These are phyloP conservation scores for Chaetorhynchus papuensis DNA, from an alignment of 2,113 vertebrate genomes.

Conservation along the genomic window DNA sequence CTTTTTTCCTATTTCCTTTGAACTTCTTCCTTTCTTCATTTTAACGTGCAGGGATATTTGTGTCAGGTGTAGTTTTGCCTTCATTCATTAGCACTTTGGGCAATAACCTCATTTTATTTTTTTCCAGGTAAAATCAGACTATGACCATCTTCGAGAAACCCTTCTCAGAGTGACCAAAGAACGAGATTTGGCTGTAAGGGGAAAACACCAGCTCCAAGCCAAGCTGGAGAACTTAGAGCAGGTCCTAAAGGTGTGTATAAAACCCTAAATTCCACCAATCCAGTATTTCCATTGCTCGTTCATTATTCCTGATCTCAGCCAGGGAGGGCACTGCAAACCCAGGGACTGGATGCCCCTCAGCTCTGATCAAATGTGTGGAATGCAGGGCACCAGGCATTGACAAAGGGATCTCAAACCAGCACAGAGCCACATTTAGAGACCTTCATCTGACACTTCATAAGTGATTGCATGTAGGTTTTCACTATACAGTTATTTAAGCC, in stretches of 20 bases:
- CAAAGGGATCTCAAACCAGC: neutral
- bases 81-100: neutral
- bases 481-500: neutral
- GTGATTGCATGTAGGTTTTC: neutral
- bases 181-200: conserved; percentile 85
- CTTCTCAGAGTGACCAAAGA: conserved; percentile 83
- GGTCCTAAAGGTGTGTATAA: conserved; percentile 90
- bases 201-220: conserved; percentile 88
- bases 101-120: neutral
- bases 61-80: neutral
- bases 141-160: conserved; percentile 79
- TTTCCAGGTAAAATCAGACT: conserved; percentile 83
- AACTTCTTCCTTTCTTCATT: neutral
- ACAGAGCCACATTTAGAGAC: neutral
- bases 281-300: neutral
- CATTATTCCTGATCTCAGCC: neutral
- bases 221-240: conserved; percentile 99
- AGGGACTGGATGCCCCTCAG: neutral
- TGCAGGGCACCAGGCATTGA: neutral
- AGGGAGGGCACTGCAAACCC: neutral
- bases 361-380: neutral
- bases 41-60: neutral
- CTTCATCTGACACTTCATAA: fast-evolving
- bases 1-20: neutral
- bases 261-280: fast-evolving